Evolutionary conservation across 2,888 invertebrate genomes (phyloP).

Genomic region (Monochamus alternatus): DNA sequence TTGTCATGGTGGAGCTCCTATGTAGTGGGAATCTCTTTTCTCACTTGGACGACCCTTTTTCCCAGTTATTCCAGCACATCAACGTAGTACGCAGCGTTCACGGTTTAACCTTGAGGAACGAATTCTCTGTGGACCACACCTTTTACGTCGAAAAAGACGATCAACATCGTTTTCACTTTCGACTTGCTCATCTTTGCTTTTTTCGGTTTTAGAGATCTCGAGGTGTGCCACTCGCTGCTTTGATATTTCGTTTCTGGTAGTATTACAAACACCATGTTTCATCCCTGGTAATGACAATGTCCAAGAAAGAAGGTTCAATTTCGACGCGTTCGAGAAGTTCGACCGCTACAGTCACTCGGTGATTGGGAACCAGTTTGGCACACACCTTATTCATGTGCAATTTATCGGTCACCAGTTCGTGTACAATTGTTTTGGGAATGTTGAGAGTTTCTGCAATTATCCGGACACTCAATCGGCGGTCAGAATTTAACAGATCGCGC

Average conservation of each 20-base stretch:
- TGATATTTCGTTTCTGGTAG: constrained; percentile 19
- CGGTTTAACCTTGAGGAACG: constrained; percentile 34
- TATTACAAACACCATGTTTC: constrained; percentile 34
- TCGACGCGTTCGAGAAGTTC: constrained; percentile 12
- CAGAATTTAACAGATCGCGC: constrained; percentile 17
- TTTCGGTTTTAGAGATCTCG: constrained; percentile 5
- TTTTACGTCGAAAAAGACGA: constrained; percentile 35
- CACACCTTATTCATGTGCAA: constrained; percentile 22
- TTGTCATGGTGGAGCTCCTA: too few species aligned
- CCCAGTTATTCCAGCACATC: constrained; percentile 23
- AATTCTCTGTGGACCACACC: constrained; percentile 47
- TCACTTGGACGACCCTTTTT: constrained; percentile 11
- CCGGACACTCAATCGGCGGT: too few species aligned
- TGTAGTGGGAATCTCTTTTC: too few species aligned
- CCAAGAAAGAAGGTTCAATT: constrained; percentile 34
- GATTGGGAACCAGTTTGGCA: constrained; percentile 29
- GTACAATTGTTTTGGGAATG: constrained; percentile 18
- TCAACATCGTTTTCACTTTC: too few species aligned
- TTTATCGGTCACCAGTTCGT: constrained; percentile 20
- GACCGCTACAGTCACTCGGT: constrained; percentile 18
- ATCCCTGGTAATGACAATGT: constrained; percentile 31
- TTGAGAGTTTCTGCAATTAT: not conserved
- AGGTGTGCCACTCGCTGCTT: constrained; percentile 13
- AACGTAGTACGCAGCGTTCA: constrained; percentile 18
- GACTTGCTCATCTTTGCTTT: constrained; percentile 13